Conservation (phyloP, 2,797 vertebrate species). For the Babyrousa celebensis region DNA sequence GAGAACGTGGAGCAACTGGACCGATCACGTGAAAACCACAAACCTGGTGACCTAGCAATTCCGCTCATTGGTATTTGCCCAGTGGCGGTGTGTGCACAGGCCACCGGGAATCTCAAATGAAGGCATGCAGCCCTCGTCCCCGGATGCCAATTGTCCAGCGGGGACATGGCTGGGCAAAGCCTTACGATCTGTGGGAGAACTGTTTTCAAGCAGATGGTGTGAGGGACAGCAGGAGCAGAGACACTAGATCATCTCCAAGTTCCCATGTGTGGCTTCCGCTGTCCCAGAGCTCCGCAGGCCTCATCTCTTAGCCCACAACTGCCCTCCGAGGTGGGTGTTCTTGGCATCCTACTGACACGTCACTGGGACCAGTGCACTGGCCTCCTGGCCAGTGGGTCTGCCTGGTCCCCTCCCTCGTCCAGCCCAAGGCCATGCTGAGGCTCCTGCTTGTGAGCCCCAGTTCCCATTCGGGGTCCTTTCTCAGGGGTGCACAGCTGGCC, state of each 20-base stretch:
- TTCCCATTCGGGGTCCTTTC: no score
- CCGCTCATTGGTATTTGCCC: fast-evolving
- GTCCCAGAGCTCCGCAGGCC: fast-evolving
- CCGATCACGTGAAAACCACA: fast-evolving
- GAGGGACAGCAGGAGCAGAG: fast-evolving
- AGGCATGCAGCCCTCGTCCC: fast-evolving
- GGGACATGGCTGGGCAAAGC: fast-evolving
- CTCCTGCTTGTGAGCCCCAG: fast-evolving
- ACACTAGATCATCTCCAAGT: not conserved
- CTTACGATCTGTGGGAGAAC: fast-evolving
- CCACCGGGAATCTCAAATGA: fast-evolving
- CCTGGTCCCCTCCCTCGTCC: fast-evolving
- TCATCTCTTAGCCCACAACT: fast-evolving
- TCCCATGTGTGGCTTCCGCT: fast-evolving
- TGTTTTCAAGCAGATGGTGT: fast-evolving
- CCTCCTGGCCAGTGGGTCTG: not conserved
- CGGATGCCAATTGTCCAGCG: fast-evolving
- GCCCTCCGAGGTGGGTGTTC: no score
- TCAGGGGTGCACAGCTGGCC: not conserved
- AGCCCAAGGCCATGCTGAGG: fast-evolving
- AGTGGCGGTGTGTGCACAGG: fast-evolving
- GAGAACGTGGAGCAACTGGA: fast-evolving
- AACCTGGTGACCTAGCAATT: fast-evolving
- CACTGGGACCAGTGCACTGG: not conserved
- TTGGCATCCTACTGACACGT: no score